Base-by-base conservation (phyloP, 2,797 vertebrate genomes). In the Fratercula arctica region DNA sequence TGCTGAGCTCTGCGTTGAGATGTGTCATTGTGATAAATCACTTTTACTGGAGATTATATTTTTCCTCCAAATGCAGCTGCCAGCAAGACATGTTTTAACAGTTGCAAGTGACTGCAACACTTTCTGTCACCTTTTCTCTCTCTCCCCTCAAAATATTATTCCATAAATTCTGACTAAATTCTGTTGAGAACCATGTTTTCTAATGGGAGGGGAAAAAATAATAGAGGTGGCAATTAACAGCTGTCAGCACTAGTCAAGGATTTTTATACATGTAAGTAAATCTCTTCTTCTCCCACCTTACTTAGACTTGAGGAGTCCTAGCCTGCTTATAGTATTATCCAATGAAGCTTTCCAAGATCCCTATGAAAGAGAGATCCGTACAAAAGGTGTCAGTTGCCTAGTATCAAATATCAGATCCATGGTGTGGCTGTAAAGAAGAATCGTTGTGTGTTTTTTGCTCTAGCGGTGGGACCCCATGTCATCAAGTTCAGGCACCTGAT, bases 41-140 rank as follows among this genome's bases (percentile, higher is more conserved):
- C 86, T 78, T 91, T 91, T 85, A 87, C 45, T 70, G 41, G 85
- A 91, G 83, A 92, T 87, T 37, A 45, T 92, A 88, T 95, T 96
- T 96, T 95, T 92, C 64, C 89, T 94, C 85, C 83, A 92, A 87
- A 94, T 93, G 90, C 73, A 95, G 91, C 91, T 95, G 89, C 96
- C 95, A 93, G 37, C 56, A 76, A 93, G 93, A 81, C 70, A 90
- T 81, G 79, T 90, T 87, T 75, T 59, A 90, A 79, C 72, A 60
- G 37, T 74, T 75, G 46, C 35, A 67, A 89, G 72, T 51, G 82
- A 94, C 87, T 92, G 53, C 45, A 37, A 33, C 13, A 11, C 90
- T 67, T 88, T 75, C n/a, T 61, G 45, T 59, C 79, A 72, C n/a
- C 50, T 85, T 82, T 66, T 76, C 66, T 83, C 24, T 69, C 28